phyloP scores from a whole-genome alignment of 1,140 invertebrate genomes.

The Cotesia glomerata region DNA sequence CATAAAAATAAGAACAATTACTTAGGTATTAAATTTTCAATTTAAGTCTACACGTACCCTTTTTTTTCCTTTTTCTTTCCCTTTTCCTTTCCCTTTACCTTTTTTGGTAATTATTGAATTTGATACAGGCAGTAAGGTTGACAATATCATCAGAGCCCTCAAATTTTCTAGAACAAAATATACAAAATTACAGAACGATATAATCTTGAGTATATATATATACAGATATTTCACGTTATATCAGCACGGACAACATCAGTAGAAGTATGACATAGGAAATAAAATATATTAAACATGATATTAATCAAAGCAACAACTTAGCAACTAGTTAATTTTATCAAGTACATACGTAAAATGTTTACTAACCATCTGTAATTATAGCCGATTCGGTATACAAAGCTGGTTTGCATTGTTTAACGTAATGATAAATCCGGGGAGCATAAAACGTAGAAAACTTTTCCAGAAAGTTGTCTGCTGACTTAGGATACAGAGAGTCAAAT shows the following conservation, averaged over 20 bases:
- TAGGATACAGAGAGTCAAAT: slow-evolving; percentile 2
- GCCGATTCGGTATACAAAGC: not conserved
- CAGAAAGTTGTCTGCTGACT: not conserved
- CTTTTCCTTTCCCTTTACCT: not conserved
- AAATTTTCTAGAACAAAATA: not conserved
- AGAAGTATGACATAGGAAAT: not conserved
- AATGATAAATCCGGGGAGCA: not conserved
- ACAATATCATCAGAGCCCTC: not conserved
- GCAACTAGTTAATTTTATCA: not conserved
- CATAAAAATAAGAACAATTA: not conserved
- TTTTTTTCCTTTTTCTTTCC: not conserved
- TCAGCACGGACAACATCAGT: not conserved
- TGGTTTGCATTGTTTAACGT: not conserved
- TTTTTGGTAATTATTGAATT: slow-evolving; percentile 6
- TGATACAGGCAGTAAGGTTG: not conserved
- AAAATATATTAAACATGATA: not conserved
- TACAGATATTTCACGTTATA: not conserved
- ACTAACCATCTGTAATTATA: slow-evolving; percentile 2
- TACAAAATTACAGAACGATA: not conserved
- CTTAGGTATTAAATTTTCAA: not conserved
- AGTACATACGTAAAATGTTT: not conserved
- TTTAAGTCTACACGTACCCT: not conserved
- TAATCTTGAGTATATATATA: not conserved
- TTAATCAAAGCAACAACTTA: not conserved
- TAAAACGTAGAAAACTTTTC: slow-evolving; percentile 7